Evolutionary conservation across 2,888 invertebrate species (phyloP).

Genomic region (Machimus atricapillus): DNA sequence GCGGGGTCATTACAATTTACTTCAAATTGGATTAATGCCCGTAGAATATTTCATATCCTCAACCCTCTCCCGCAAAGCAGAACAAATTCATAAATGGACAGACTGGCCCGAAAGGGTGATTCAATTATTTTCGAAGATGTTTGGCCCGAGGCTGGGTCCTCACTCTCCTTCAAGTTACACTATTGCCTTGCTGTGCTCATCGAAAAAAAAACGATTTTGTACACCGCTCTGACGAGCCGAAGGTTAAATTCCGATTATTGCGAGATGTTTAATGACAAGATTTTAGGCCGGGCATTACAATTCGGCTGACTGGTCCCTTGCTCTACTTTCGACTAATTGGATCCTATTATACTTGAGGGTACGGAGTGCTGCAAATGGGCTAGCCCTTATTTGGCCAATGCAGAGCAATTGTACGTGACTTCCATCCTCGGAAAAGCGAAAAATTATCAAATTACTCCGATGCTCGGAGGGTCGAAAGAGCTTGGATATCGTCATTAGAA

Average conservation of each 20-base stretch:
- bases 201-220: background rate
- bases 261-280: conserved; percentile 27
- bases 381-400: conserved; percentile 35
- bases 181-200: background rate
- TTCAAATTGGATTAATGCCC: conserved; percentile 28
- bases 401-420: conserved; percentile 31
- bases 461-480: background rate
- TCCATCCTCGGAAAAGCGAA: background rate
- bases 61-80: background rate
- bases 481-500: background rate
- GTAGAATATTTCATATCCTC: background rate
- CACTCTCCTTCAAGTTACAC: background rate
- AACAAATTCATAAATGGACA: conserved; percentile 3
- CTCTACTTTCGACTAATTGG: conserved; percentile 35
- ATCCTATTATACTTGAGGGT: conserved; percentile 2
- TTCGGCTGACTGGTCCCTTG: conserved; percentile 8
- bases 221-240: background rate
- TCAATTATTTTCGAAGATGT: conserved; percentile 31
- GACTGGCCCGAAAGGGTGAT: conserved; percentile 36
- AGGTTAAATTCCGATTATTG: conserved; percentile 34
- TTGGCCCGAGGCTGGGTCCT: background rate
- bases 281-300: conserved; percentile 1
- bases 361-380: background rate
- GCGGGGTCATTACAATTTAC: conserved; percentile 7
- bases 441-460: conserved; percentile 35